Percentiles rank a stretch among this genome's conserved stretches.
Evolutionary conservation across 2,888 invertebrate species (phyloP).

Genomic region (Belgica antarctica): DNA sequence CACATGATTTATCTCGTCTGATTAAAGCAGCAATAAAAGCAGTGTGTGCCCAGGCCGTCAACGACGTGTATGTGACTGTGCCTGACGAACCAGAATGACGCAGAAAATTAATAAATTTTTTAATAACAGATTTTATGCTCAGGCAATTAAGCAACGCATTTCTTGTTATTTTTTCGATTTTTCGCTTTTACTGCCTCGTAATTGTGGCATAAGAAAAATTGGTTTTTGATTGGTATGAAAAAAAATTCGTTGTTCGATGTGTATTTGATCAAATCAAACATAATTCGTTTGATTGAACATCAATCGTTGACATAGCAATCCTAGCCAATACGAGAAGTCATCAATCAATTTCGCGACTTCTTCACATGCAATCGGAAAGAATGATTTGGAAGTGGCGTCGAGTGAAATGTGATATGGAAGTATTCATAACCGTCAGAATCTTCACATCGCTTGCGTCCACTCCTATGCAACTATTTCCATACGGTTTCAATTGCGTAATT

Average conservation of each 20-base stretch:
- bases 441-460: no score
- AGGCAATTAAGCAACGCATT: slow-evolving; percentile 17
- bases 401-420: no score
- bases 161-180: background rate
- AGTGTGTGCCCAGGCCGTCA: slow-evolving; percentile 4
- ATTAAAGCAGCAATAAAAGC: slow-evolving; percentile 12
- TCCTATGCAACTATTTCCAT: no score
- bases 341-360: slow-evolving; percentile 9
- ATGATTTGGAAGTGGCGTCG: background rate
- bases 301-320: slow-evolving; percentile 17
- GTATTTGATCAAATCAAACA: background rate
- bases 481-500: background rate
- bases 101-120: slow-evolving; percentile 39
- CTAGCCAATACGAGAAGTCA: background rate
- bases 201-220: slow-evolving; percentile 6
- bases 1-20: slow-evolving; percentile 2
- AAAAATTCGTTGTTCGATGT: background rate
- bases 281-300: background rate
- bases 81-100: slow-evolving; percentile 3
- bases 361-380: background rate
- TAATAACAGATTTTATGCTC: slow-evolving; percentile 38
- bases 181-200: background rate
- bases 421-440: no score
- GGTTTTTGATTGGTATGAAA: slow-evolving; percentile 33
- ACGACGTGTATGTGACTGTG: background rate